A percentile compares a stretch with the other conserved stretches of the same genome.
These are phyloP conservation scores for Metellina segmentata DNA, from an alignment of 2,888 invertebrate genomes.

Conservation along the genomic window DNA sequence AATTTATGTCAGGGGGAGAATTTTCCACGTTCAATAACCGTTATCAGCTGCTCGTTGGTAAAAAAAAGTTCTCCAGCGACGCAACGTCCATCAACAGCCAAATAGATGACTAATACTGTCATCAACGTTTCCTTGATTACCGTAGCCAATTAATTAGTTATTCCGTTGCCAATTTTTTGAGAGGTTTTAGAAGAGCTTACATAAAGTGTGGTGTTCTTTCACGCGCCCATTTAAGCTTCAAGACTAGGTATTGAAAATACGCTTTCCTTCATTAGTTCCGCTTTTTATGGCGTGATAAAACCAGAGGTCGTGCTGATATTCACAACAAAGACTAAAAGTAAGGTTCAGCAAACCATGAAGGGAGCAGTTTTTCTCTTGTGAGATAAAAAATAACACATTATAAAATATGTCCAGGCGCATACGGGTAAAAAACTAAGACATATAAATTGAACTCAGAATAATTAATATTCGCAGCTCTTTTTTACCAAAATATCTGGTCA, in stretches of 20 bases:
- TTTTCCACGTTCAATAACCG: slow-evolving; percentile 56
- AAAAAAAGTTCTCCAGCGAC: background rate
- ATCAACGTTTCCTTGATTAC: slow-evolving; percentile 49
- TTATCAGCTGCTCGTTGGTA: slow-evolving; percentile 42
- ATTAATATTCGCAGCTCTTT: too few species aligned
- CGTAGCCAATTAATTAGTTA: slow-evolving; percentile 48
- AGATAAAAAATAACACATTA: too few species aligned
- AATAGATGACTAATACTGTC: slow-evolving; percentile 56
- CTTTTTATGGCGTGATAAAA: background rate
- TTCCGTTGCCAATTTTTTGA: slow-evolving; percentile 22
- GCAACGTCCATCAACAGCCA: slow-evolving; percentile 32
- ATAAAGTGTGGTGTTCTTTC: background rate
- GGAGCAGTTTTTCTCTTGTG: too few species aligned
- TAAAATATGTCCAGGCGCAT: too few species aligned
- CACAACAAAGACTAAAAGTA: background rate
- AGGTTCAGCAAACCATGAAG: background rate
- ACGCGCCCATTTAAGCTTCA: background rate
- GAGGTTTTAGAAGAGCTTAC: background rate
- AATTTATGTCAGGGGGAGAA: slow-evolving; percentile 15
- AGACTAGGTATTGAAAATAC: background rate
- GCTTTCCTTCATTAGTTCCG: background rate
- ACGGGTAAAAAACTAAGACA: too few species aligned
- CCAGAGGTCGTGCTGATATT: background rate
- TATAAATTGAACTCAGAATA: too few species aligned
- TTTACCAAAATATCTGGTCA: too few species aligned